Conservation (phyloP, 2,888 invertebrate species). For the Reticulitermes lucifugus region DNA sequence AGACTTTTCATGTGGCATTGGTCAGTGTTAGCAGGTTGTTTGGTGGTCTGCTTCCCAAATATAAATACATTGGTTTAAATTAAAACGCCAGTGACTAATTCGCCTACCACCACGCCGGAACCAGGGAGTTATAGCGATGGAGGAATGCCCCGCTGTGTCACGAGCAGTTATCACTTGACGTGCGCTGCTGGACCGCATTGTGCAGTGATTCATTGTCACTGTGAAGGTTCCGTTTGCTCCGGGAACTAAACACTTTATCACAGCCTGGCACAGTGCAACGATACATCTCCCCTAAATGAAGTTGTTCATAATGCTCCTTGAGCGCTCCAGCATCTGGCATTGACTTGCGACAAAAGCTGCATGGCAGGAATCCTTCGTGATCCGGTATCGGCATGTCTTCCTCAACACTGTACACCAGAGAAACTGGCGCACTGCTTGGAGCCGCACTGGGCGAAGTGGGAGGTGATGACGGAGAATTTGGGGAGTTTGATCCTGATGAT, state of each 20-base stretch:
- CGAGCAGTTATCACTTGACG: conserved; percentile 52
- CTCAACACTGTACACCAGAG: conserved; percentile 72
- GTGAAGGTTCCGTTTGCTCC: conserved; percentile 82
- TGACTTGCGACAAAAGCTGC: conserved; percentile 76
- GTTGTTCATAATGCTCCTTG: conserved; percentile 75
- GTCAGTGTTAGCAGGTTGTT: no score
- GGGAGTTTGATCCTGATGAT: conserved; percentile 68
- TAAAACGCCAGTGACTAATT: background rate
- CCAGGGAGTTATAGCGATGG: conserved; percentile 50
- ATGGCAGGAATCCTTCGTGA: conserved; percentile 75
- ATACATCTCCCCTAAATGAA: conserved; percentile 75
- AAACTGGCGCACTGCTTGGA: conserved; percentile 59
- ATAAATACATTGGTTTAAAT: background rate
- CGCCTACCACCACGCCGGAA: conserved; percentile 52
- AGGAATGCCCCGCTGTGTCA: conserved; percentile 55
- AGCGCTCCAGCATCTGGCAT: conserved; percentile 68
- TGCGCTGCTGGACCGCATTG: conserved; percentile 31
- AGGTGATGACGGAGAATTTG: conserved; percentile 65
- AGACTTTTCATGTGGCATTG: no score
- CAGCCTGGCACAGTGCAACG: conserved; percentile 83
- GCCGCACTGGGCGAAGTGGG: conserved; percentile 59
- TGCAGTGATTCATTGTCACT: conserved; percentile 75
- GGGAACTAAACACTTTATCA: conserved; percentile 81
- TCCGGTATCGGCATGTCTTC: conserved; percentile 76
- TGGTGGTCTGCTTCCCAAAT: background rate